Conservation (phyloP, 2,113 vertebrate species). For the Ictalurus punctatus region DNA sequence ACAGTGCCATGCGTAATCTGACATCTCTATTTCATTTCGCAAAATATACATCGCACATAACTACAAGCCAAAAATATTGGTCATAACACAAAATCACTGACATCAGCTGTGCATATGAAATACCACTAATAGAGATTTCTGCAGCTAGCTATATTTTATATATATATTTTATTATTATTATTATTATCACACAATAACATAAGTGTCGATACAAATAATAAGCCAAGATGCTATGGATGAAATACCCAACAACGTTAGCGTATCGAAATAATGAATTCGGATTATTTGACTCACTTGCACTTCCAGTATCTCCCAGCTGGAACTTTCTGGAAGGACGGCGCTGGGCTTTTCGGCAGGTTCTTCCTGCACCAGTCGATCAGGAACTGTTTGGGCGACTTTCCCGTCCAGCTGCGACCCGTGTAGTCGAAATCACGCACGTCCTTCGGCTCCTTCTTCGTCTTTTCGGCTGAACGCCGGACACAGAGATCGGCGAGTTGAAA, state of each 20-base stretch:
- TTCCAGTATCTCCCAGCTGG: constrained; percentile 89
- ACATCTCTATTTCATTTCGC: not conserved
- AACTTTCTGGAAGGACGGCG: constrained; percentile 90
- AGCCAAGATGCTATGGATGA: not conserved
- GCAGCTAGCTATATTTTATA: too few species aligned
- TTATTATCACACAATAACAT: too few species aligned
- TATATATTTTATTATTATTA: too few species aligned
- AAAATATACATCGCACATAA: not conserved
- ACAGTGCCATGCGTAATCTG: not conserved
- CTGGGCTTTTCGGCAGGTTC: constrained; percentile 90
- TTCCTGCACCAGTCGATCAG: constrained; percentile 98
- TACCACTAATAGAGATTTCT: too few species aligned
- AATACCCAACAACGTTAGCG: not conserved
- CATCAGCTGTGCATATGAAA: not conserved
- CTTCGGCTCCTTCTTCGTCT: constrained; percentile 85
- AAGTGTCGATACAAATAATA: not conserved
- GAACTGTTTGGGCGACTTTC: constrained; percentile 98
- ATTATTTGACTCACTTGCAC: constrained; percentile 80
- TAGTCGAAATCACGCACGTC: constrained; percentile 96
- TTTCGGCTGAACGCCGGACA: constrained; percentile 65
- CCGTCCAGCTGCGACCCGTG: constrained; percentile 95
- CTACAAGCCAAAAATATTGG: not conserved
- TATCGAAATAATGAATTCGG: not conserved
- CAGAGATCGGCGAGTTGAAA: too few species aligned
- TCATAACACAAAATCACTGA: not conserved